Evolutionary conservation across 2,113 vertebrate species (phyloP).

Genomic region (Melanostigma gelatinosum): DNA sequence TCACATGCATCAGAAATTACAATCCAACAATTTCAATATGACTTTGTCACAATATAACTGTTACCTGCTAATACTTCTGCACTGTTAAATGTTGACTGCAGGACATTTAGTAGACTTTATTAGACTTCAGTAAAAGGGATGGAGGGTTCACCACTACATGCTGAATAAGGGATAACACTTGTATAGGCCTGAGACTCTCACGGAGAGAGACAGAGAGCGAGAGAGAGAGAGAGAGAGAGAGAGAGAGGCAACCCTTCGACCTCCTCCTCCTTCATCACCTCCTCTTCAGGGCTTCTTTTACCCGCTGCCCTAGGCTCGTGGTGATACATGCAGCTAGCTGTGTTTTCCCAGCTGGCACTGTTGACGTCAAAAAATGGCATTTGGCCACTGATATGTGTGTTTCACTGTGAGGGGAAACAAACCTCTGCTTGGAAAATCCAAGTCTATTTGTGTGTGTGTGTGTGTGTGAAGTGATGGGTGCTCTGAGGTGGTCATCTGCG

Average conservation of each 20-base stretch:
- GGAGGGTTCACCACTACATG: not conserved
- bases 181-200: slow-evolving; percentile 22
- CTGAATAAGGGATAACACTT: slow-evolving; percentile 2
- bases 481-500: slow-evolving; percentile 64
- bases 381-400: slow-evolving; percentile 50
- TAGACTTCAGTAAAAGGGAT: not conserved
- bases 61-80: not conserved
- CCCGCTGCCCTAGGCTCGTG: slow-evolving; percentile 17
- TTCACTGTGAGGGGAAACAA: slow-evolving; percentile 53
- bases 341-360: slow-evolving; percentile 72
- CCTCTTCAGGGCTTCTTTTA: slow-evolving; percentile 22
- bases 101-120: not conserved
- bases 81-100: not conserved
- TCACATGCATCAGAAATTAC: no score
- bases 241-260: slow-evolving; percentile 19
- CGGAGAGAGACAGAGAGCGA: not conserved
- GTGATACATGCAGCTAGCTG: slow-evolving; percentile 44
- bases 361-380: slow-evolving; percentile 42
- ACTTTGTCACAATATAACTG: not conserved
- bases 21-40: not conserved
- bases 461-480: slow-evolving; percentile 42
- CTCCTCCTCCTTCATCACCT: slow-evolving; percentile 11
- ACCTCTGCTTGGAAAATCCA: slow-evolving; percentile 52
- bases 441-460: slow-evolving; percentile 15
- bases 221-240: not conserved